Evolutionary conservation across 2,113 vertebrate species (phyloP), one percentile per base, ranked within the genome.

Genomic region (Syrmaticus mikado): DNA sequence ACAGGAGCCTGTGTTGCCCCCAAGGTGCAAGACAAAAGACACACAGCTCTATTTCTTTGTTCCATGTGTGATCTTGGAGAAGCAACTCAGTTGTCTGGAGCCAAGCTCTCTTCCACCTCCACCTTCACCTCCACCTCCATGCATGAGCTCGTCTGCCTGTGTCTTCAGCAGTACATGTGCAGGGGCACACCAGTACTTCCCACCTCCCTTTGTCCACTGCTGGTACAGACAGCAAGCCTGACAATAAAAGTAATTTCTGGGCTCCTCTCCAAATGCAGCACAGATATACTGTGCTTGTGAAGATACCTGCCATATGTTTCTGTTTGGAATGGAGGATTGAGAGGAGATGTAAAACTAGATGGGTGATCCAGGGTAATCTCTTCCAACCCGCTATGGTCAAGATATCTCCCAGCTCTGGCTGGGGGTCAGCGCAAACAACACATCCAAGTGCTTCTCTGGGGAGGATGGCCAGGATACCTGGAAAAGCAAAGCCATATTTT

Each of bases 271-370:
- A 79, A 79, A 73, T 25, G 53, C 66, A 48, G 2, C 19, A 46
- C 76, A 82, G 90, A 87, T 68, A 65, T 10, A 34, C 24, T 34
- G 8, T 34, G 41, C 52, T 88, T 77, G 34, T 64, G 83, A 92
- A 92, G 82, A 71, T 86, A 96, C 88, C 85, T 94, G 92, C 76
- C 82, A 68, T 48, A 36, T 93, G 88, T 88, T 94, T 81, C 82
- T 95, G 80, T 85, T 85, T 88, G 72, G 60, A 88, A 90, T 17
- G 25, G 70, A 86, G 88, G 83, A 81, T 76, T 6, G 65, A 94
- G 65, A 85, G 50, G 79, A 94, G 90, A 67, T 77, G 36, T 20
- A 81, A 93, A 91, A 95, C 46, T 80, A 94, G 55, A 90, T 93
- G 77, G 57, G 90, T 67, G 66, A 93, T 75, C 40, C 0, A 1